A percentile compares a stretch with the other conserved stretches of the same genome.
phyloP scores from a whole-genome alignment of 2,113 vertebrate species.

The Eupsittula cactorum region DNA sequence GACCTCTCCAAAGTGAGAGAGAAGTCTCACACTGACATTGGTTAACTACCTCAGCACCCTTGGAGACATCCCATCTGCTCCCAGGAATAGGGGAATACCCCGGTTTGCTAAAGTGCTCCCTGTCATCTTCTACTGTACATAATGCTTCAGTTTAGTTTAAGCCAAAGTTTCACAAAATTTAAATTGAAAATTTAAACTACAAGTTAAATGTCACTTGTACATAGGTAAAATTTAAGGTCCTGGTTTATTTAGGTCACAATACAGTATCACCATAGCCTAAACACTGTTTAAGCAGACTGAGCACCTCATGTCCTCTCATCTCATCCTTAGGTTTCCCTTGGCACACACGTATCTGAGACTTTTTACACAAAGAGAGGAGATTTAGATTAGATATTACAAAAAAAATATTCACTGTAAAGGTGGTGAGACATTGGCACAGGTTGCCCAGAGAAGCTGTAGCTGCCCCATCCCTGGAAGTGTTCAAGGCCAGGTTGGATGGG shows the following conservation, averaged over 20 bases:
- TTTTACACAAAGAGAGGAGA: neutral
- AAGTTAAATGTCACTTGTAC: neutral
- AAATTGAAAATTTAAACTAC: neutral
- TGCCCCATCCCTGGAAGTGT: neutral
- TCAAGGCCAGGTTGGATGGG: neutral
- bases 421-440: neutral
- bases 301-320: rapidly evolving
- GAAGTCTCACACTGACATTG: neutral
- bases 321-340: neutral
- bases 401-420: neutral
- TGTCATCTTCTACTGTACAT: neutral
- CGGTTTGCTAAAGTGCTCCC: neutral
- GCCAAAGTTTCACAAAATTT: neutral
- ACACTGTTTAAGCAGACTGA: neutral
- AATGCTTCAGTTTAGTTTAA: neutral
- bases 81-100: neutral
- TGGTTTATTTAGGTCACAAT: neutral
- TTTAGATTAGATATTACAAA: neutral
- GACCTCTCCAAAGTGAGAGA: neutral
- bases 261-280: neutral
- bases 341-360: neutral
- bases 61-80: neutral
- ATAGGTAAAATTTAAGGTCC: neutral
- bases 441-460: neutral
- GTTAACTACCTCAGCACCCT: neutral